Evolutionary conservation across 2,113 vertebrate species (phyloP), one percentile per base, ranked within the genome.

Genomic region (Empidonax traillii): DNA sequence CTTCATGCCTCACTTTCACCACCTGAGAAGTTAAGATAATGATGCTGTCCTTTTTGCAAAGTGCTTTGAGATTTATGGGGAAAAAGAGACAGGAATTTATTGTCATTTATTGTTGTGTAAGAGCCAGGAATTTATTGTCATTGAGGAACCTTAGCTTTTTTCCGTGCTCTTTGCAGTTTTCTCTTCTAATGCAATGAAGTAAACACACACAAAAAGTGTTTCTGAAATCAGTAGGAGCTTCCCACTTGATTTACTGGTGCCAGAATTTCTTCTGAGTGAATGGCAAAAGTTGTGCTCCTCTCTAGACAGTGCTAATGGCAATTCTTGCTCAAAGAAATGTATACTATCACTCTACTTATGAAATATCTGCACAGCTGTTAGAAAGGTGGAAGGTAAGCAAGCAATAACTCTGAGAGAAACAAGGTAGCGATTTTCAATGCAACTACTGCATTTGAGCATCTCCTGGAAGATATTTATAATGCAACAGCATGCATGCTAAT

Each of bases 381-480:
- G 46, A 53, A 87, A 83, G 24, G 33, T 46, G 24, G 22, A 87
- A 89, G 24, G 18, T n/a, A 66, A 92, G 49, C 27, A 74, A 56
- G 37, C 46, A 91, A 7, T 58, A 90, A 51, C 23, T 85, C 66
- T 6, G 31, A 82, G 51, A 87, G 47, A n/a, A 89, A 43, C 12
- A 81, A 85, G 37, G 31, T 55, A 62, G 78, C 22, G 62, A n/a
- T 81, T 94, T 93, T 88, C 63, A 79, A 94, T 94, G 74, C 30
- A 44, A 85, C 85, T 46, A 35, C 39, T 73, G 43, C 65, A 81
- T 61, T 52, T 76, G 44, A 94, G 51, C 47, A 87, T 71, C 55
- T 94, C 75, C 75, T 93, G 56, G 33, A 86, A 93, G 35, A 77
- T 85, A 74, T 46, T 93, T 92, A 33, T 52, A 89, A 92, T 62